Evolutionary conservation across 2,888 invertebrate genomes (phyloP).

Genomic region (Bimastos eiseni): DNA sequence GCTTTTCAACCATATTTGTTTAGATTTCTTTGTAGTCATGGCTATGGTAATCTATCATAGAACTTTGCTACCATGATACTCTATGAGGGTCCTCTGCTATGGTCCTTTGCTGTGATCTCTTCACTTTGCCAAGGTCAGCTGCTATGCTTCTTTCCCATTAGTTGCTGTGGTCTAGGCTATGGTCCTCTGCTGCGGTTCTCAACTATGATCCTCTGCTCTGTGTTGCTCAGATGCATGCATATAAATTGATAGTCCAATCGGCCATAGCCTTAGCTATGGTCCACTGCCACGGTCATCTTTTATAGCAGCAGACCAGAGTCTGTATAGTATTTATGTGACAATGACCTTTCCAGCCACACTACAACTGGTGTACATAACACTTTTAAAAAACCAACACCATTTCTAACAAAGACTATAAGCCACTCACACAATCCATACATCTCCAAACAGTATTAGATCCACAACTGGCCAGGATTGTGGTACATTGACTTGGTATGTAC

Average conservation of each 20-base stretch:
- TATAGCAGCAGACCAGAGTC: background rate
- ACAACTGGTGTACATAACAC: background rate
- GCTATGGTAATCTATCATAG: too few relatives aligned
- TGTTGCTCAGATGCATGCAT: too few relatives aligned
- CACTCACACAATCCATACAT: background rate
- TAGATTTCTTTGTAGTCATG: background rate
- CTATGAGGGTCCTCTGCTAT: background rate
- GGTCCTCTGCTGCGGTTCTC: background rate
- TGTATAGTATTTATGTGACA: background rate
- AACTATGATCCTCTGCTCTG: too few relatives aligned
- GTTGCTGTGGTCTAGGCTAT: background rate
- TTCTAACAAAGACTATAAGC: too few relatives aligned
- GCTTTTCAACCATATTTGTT: background rate
- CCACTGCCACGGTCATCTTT: background rate
- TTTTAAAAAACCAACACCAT: background rate
- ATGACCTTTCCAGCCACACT: background rate
- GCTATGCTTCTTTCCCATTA: too few relatives aligned
- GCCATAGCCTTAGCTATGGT: too few relatives aligned
- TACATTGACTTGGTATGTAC: background rate
- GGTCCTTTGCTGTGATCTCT: background rate
- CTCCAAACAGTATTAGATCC: background rate
- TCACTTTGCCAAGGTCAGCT: background rate
- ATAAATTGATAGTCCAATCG: too few relatives aligned
- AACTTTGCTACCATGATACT: background rate
- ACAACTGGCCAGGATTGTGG: background rate